Base-by-base conservation (phyloP, 2,797 vertebrate genomes). In the Cossypha heuglini region DNA sequence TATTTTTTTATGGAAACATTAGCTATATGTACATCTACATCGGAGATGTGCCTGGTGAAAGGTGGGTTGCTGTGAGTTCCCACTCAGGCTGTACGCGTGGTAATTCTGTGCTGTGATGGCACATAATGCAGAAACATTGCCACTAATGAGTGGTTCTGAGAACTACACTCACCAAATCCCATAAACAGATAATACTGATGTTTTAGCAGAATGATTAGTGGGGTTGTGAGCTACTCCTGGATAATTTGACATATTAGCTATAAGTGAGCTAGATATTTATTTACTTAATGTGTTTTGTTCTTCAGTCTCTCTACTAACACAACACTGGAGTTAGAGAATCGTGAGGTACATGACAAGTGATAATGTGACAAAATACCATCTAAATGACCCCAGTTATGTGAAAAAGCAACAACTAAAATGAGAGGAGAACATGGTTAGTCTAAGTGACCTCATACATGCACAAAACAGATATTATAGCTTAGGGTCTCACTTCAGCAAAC, bases 161-260 rank as follows among this genome's bases (percentile, higher is more conserved):
- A 68, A 76, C 79, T 55, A 5, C 14, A 7, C 25, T 19, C n/a
- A 15, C 29, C 68, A 62, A 76, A 54, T 43, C 63, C 86, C 82
- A 62, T 55, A 42, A 88, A 55, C 33, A 59, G 86, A 42, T 74
- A 54, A 37, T 20, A 64, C 83, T 40, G 17, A 78, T 29, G 45
- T 85, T 94, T 82, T 55, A 92, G 48, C 7, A 1, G 61, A 77
- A 75, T 81, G 55, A 68, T 79, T 83, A 66, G 78, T 74, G 76
- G 86, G 49, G 55, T 58, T 63, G 59, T 54, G 90, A 88, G 86
- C 79, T 89, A 59, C 73, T 95, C 4, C 0, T 73, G 71, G 93
- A 80, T 93, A 93, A 90, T 93, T 92, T 88, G 51, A 94, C 91
- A 79, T 84, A 71, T 87, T 85, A 54, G 79, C 88, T 86, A 79